These are phyloP conservation scores for Chrysolina oricalcia DNA, from an alignment of 2,888 invertebrate genomes.

Conservation along the genomic window DNA sequence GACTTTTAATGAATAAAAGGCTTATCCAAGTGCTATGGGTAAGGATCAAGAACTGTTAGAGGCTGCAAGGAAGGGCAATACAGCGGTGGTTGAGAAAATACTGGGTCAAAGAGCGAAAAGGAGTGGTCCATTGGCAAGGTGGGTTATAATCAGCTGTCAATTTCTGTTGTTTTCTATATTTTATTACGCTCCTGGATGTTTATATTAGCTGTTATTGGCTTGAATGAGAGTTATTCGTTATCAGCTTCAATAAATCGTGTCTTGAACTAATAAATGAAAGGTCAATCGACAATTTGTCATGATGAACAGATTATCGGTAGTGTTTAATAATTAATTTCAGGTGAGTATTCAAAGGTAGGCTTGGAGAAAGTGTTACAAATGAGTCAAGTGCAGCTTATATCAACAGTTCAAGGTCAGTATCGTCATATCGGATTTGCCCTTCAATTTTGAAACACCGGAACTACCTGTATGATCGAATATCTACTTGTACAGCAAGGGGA, in stretches of 20 bases:
- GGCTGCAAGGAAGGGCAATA: slow-evolving; percentile 94
- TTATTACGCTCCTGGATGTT: background rate
- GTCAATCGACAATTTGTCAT: background rate
- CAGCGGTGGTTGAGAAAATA: slow-evolving; percentile 91
- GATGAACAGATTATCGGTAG: background rate
- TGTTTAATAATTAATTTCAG: slow-evolving; percentile 42
- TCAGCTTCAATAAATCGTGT: slow-evolving; percentile 5
- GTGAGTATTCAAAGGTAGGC: background rate
- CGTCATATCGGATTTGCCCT: background rate
- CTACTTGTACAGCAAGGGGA: background rate
- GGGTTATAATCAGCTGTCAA: slow-evolving; percentile 72
- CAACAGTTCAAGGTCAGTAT: background rate
- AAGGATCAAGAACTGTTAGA: slow-evolving; percentile 97
- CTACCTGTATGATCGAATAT: slow-evolving; percentile 15
- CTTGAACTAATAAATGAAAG: background rate
- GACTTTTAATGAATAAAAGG: slow-evolving; percentile 65
- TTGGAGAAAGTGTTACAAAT: background rate
- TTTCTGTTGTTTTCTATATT: slow-evolving; percentile 40
- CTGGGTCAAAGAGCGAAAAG: slow-evolving; percentile 90
- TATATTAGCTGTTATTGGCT: background rate
- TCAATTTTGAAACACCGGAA: background rate
- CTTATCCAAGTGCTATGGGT: slow-evolving; percentile 80
- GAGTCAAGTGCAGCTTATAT: background rate
- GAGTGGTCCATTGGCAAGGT: slow-evolving; percentile 95
- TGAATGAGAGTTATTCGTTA: background rate